Conservation (phyloP, 35 echinoderm and acorn worm genomes). For the Diadema setosum region DNA sequence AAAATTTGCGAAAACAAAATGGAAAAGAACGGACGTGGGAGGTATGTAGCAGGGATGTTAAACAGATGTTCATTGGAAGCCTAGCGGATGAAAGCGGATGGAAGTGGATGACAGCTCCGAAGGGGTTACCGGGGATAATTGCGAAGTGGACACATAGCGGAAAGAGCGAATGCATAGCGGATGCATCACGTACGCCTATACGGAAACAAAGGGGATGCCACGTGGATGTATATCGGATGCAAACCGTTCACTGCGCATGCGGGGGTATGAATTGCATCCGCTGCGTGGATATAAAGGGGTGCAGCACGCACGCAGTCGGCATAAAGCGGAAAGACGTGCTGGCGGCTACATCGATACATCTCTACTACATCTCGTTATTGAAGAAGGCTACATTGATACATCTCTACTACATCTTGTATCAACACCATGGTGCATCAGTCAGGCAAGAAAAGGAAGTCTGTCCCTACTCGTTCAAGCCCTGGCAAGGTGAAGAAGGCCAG, state of each 20-base stretch:
- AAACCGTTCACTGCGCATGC: too few relatives aligned
- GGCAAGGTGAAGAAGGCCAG: neutral
- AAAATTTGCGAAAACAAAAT: neutral
- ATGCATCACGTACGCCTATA: neutral
- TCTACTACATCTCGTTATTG: neutral
- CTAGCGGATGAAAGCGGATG: neutral
- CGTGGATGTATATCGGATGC: neutral
- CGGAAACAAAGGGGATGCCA: neutral
- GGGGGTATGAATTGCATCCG: neutral
- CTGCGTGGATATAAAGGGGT: neutral
- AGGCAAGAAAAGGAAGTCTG: neutral
- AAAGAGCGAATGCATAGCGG: neutral
- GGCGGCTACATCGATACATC: too few relatives aligned
- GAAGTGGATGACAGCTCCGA: neutral
- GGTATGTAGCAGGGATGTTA: neutral
- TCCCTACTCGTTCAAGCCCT: neutral
- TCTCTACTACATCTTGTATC: neutral
- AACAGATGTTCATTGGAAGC: neutral
- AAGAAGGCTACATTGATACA: neutral
- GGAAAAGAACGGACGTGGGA: neutral
- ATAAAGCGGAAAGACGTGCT: too few relatives aligned
- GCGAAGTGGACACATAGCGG: neutral
- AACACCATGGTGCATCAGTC: neutral
- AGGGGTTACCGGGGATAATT: neutral
- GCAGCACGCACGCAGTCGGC: neutral